Evolutionary conservation across 1,140 invertebrate species (phyloP), one percentile per base, ranked within the genome.

Genomic region (Papilio machaon): DNA sequence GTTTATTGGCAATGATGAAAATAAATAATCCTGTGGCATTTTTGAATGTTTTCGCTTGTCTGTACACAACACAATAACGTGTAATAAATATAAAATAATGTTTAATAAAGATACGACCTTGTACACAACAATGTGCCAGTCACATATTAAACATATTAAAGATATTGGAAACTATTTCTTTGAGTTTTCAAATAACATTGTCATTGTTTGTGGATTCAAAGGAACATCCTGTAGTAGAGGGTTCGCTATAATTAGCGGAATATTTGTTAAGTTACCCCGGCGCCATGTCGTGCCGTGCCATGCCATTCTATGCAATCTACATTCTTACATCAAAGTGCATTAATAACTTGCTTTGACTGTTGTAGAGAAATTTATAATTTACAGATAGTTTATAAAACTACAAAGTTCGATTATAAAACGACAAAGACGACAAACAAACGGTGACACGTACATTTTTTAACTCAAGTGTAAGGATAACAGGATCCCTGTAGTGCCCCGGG

Each of bases 71-170:
- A 54, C 38, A 54, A 54, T 13, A 54, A 70, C 11, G 11, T 70
- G 30, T 35, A 70, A 19, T 60, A 19, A 19, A 23, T 15, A 70
- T 35, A 4, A 70, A 70, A 70, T 70, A 70, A 70, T 38, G 6
- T 70, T 70, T 70, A 70, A 70, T 70, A 35, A n/a, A 23, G 60
- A 67, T 2, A 67, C 13, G 64, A 35, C 10, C 64, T 70, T 70
- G 64, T 38, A n/a, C n/a, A n/a, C 64, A 70, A 70, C 11, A 70
- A 70, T 70, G 30, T 38, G 23, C 0, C 35, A 35, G 64, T 70
- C 23, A 35, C 64, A 67, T 64, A 17, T 1, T 30, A 30, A 30
- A 30, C 23, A 30, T 30, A 2, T 30, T 17, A 17, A 54, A 54
- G 19, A 10, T 23, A 19, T 64, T 64, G 23, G 19, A 64, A 64